A percentile compares a stretch with the other conserved stretches of the same genome.
Conservation (phyloP, 2,888 invertebrate genomes). For the Diaprepes abbreviatus region DNA sequence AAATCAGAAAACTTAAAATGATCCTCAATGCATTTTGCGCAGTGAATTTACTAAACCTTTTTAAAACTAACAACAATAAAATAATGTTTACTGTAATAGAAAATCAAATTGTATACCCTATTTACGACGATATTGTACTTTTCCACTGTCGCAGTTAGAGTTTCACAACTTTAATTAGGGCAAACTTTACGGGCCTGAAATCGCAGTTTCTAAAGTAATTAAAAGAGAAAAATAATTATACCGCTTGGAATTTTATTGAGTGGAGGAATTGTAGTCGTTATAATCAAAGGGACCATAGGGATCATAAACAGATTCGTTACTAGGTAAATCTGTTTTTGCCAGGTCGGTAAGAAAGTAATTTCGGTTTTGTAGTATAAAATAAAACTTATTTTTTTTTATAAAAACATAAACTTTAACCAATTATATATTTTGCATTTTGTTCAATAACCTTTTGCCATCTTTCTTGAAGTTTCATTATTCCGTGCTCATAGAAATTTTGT, state of each 20-base stretch:
- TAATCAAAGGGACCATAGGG: neutral
- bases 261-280: neutral
- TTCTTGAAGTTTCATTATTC: no score
- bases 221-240: conserved; percentile 13
- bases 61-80: no score
- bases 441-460: no score
- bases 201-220: conserved; percentile 23
- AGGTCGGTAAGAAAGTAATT: no score
- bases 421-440: no score
- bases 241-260: conserved; percentile 3
- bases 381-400: no score
- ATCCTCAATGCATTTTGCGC: no score
- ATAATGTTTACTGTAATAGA: neutral
- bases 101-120: conserved; percentile 12
- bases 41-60: no score
- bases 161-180: conserved; percentile 20
- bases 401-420: no score
- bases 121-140: conserved; percentile 12
- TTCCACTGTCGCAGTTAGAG: conserved; percentile 14
- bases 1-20: no score
- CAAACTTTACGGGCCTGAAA: neutral
- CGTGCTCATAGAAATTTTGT: no score
- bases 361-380: no score
- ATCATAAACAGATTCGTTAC: neutral
- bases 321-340: neutral